Percentiles rank a stretch among this genome's conserved stretches.
These are phyloP conservation scores for Drosophila anceps DNA, from an alignment of 2,888 invertebrate genomes.

Conservation along the genomic window DNA sequence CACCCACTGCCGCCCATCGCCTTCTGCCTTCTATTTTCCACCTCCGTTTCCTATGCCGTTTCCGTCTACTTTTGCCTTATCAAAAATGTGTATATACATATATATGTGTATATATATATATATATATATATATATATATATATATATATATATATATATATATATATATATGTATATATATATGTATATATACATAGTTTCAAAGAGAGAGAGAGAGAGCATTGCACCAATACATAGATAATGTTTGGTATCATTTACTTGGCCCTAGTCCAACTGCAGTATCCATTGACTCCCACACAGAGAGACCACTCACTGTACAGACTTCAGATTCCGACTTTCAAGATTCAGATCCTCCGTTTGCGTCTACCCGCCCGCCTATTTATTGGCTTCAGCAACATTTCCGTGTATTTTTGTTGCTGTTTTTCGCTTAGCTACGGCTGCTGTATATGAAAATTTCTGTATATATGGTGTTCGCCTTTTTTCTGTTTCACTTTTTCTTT, in stretches of 20 bases:
- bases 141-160: constrained; percentile 36
- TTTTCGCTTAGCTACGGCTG: constrained; percentile 29
- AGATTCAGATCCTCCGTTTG: constrained; percentile 3
- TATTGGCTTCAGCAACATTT: constrained; percentile 42
- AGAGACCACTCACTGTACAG: constrained; percentile 24
- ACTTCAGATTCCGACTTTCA: constrained; percentile 25
- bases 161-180: constrained; percentile 36
- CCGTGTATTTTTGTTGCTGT: constrained; percentile 14
- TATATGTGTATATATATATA: constrained; percentile 32
- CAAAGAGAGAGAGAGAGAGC: constrained; percentile 48
- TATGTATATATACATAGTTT: constrained; percentile 19
- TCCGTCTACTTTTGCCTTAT: constrained; percentile 75
- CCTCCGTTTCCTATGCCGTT: constrained; percentile 70
- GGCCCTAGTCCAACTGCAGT: constrained; percentile 64
- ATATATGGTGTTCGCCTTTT: constrained; percentile 39
- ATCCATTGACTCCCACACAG: constrained; percentile 35
- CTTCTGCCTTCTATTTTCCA: constrained; percentile 23
- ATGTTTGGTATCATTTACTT: constrained; percentile 74
- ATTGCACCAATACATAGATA: constrained; percentile 62
- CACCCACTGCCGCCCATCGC: constrained; percentile 9
- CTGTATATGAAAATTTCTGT: constrained; percentile 51
- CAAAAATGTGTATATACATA: constrained; percentile 57
- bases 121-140: constrained; percentile 37
- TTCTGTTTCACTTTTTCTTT: constrained; percentile 18
- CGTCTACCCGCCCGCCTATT: constrained; percentile 7